A percentile compares a stretch with the other conserved stretches of the same genome.
Evolutionary conservation across 1,140 invertebrate species (phyloP).

Genomic region (Drosophila kepulauana): DNA sequence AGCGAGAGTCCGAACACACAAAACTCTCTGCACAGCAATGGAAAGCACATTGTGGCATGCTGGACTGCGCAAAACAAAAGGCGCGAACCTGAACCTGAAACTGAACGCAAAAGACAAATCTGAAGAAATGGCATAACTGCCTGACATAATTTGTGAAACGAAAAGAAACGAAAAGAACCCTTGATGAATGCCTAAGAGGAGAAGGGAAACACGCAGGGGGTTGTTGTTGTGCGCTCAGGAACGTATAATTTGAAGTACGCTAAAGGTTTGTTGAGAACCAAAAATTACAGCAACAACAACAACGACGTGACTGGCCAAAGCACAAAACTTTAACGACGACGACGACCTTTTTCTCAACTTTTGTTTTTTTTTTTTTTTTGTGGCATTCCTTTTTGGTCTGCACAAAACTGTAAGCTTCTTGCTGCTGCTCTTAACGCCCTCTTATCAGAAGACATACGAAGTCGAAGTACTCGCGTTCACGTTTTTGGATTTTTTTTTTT

Average conservation of each 20-base stretch:
- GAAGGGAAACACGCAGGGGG: slow-evolving; percentile 34
- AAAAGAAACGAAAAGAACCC: slow-evolving; percentile 46
- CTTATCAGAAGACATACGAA: slow-evolving; percentile 58
- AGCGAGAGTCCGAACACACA: slow-evolving; percentile 1
- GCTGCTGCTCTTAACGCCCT: slow-evolving; percentile 44
- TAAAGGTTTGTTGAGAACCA: slow-evolving; percentile 54
- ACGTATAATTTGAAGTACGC: slow-evolving; percentile 74
- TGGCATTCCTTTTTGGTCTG: slow-evolving; percentile 26
- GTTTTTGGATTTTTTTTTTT: background rate
- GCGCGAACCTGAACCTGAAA: slow-evolving; percentile 22
- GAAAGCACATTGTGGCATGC: slow-evolving; percentile 61
- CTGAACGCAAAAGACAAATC: slow-evolving; percentile 34
- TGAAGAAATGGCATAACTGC: slow-evolving; percentile 44
- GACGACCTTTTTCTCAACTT: slow-evolving; percentile 26
- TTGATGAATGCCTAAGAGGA: slow-evolving; percentile 66
- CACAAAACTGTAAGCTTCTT: slow-evolving; percentile 34
- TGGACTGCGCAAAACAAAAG: slow-evolving; percentile 29
- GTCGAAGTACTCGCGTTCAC: slow-evolving; percentile 9
- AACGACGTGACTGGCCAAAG: slow-evolving; percentile 41
- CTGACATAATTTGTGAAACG: slow-evolving; percentile 57
- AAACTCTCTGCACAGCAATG: slow-evolving; percentile 42
- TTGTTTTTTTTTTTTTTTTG: background rate
- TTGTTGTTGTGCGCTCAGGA: slow-evolving; percentile 34
- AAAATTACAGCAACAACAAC: slow-evolving; percentile 19
- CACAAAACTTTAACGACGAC: slow-evolving; percentile 10